Conservation (phyloP, 2,797 vertebrate species). For the Lutjanus campechanus region DNA sequence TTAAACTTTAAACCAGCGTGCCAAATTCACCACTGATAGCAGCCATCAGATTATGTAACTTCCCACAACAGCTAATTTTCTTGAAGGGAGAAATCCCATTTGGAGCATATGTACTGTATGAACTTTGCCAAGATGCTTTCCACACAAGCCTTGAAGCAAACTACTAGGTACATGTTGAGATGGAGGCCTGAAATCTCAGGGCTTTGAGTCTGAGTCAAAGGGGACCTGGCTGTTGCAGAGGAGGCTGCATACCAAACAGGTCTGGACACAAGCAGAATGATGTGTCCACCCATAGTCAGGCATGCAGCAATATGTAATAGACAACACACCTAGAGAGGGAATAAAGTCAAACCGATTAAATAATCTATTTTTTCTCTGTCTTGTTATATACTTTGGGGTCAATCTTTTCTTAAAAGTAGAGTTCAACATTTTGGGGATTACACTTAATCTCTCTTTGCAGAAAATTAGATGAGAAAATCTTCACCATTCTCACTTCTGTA, state of each 20-base stretch:
- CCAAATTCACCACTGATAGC: slow-evolving; percentile 34
- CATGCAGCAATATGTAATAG: slow-evolving; percentile 53
- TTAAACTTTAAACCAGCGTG: slow-evolving; percentile 10
- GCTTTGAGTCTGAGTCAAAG: slow-evolving; percentile 41
- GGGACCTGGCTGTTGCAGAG: slow-evolving; percentile 62
- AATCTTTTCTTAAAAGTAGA: slow-evolving; percentile 4
- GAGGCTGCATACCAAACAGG: slow-evolving; percentile 86
- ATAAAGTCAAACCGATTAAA: slow-evolving; percentile 34
- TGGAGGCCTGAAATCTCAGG: slow-evolving; percentile 50
- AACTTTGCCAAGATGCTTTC: slow-evolving; percentile 45
- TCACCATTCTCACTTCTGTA: background rate
- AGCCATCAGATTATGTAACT: slow-evolving; percentile 41
- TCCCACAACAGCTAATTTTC: slow-evolving; percentile 45
- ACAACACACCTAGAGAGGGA: slow-evolving; percentile 62
- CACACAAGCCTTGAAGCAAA: slow-evolving; percentile 9
- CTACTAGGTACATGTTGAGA: slow-evolving; percentile 22
- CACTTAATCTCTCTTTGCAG: background rate
- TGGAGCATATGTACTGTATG: background rate
- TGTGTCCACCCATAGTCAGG: slow-evolving; percentile 78
- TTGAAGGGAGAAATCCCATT: slow-evolving; percentile 36
- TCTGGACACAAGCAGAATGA: slow-evolving; percentile 83
- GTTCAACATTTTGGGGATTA: background rate
- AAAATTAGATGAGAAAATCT: background rate
- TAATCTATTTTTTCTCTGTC: slow-evolving; percentile 19
- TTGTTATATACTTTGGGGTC: slow-evolving; percentile 19